Conservation (phyloP, 1,140 invertebrate species). For the Drosophila equinoxialis region DNA sequence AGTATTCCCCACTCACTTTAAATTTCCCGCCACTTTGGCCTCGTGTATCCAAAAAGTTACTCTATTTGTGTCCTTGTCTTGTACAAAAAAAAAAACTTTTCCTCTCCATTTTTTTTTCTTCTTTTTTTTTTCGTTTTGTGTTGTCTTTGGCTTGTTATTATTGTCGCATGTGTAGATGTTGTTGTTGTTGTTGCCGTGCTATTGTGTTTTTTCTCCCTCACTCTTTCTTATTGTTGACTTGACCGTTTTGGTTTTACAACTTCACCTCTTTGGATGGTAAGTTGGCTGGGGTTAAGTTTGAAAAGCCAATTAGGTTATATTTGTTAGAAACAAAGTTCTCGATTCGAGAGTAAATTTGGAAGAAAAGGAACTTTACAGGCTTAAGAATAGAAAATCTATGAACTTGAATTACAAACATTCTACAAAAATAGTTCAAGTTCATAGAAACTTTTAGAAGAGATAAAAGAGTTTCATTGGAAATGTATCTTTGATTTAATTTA, state of each 20-base stretch:
- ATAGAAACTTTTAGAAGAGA: not conserved
- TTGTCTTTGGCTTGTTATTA: slow-evolving; percentile 16
- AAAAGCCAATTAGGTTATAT: slow-evolving; percentile 47
- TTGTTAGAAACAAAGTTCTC: slow-evolving; percentile 43
- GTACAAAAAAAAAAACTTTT: slow-evolving; percentile 13
- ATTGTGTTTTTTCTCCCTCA: slow-evolving; percentile 18
- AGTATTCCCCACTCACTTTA: slow-evolving; percentile 5
- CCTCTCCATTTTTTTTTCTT: slow-evolving; percentile 12
- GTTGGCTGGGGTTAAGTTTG: slow-evolving; percentile 4
- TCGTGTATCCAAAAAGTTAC: slow-evolving; percentile 4
- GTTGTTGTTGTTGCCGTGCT: not conserved
- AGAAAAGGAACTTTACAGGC: not conserved
- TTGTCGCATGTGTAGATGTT: slow-evolving; percentile 13
- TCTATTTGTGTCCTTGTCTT: slow-evolving; percentile 18
- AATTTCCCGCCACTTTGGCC: not conserved
- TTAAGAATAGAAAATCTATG: not conserved
- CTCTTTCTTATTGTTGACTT: slow-evolving; percentile 17
- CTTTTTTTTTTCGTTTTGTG: not conserved
- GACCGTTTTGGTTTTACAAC: slow-evolving; percentile 29
- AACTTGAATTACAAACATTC: not conserved
- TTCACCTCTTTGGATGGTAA: not conserved
- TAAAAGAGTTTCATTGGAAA: not conserved
- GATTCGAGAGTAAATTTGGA: slow-evolving; percentile 25
- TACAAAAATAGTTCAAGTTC: slow-evolving; percentile 8
- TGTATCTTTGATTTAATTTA: not conserved